phyloP scores from a whole-genome alignment of 2,888 invertebrate species.

The Micropterix aruncella region DNA sequence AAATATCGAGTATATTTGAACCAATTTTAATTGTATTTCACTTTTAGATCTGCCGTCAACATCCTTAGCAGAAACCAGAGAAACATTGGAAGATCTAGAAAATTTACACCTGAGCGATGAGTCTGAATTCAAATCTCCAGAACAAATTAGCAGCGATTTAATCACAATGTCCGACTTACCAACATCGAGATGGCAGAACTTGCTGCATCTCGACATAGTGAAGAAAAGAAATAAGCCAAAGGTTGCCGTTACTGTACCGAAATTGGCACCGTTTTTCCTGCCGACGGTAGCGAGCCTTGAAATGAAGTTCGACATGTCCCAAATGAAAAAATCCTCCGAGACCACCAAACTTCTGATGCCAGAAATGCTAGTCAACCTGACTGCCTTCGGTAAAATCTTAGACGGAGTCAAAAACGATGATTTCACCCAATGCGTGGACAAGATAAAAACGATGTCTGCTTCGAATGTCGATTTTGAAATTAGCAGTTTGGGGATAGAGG shows the following conservation, averaged over 20 bases:
- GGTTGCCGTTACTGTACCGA: constrained; percentile 65
- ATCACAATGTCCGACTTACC: constrained; percentile 78
- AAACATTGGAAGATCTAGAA: constrained; percentile 20
- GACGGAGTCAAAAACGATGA: constrained; percentile 32
- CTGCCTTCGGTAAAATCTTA: constrained; percentile 53
- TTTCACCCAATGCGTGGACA: constrained; percentile 42
- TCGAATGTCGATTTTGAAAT: constrained; percentile 82
- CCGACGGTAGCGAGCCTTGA: constrained; percentile 79
- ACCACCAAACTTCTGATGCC: constrained; percentile 40
- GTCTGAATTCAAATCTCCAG: constrained; percentile 53
- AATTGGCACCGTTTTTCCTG: constrained; percentile 90
- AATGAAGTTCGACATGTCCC: constrained; percentile 62
- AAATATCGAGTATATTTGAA: too few relatives aligned
- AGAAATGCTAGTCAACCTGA: constrained; percentile 47
- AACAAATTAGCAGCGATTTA: constrained; percentile 60
- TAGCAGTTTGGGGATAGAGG: constrained; percentile 59
- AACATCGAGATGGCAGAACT: constrained; percentile 82
- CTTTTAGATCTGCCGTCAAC: constrained; percentile 24
- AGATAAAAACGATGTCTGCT: constrained; percentile 57
- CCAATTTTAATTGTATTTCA: constrained; percentile 1
- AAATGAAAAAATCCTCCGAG: constrained; percentile 23
- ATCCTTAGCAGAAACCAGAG: constrained; percentile 17
- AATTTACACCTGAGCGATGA: constrained; percentile 30
- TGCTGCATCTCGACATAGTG: constrained; percentile 74
- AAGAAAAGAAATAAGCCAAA: constrained; percentile 84